Evolutionary conservation across 1,140 invertebrate species (phyloP), one percentile per base, ranked within the genome.

Genomic region (Meloidogyne floridensis): DNA sequence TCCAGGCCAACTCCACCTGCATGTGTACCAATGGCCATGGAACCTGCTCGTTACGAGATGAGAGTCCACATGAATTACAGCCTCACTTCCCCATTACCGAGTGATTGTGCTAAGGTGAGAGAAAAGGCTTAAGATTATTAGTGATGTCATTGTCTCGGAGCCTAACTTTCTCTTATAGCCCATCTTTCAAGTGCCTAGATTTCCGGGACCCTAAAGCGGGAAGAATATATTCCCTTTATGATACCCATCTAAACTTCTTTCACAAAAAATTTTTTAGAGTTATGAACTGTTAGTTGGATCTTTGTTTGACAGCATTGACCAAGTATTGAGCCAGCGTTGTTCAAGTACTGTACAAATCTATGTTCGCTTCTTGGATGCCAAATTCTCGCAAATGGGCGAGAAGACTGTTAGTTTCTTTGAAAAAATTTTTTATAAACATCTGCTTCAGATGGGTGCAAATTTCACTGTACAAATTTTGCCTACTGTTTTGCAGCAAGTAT

Each of bases 1-100:
- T 81, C 79, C 18, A 79, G 76, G 0, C 69, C 74, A n/a, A 75
- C 82, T 76, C 81, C 87, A 8, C 85, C 87, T 7, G 82, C 86
- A 2, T 88, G 86, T 77, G 86, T 86, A 13, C 83, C 81, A 4
- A 82, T 90, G 15, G 86, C 89, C n/a, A 74, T 87, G 94, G 15
- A 94, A 96, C 91, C 95, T 95, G 92, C 95, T 95, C 11, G 94
- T 94, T 98, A 98, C 87, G 95, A 97, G 87, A 94, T 97, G 0
- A 93, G 94, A 2, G 94, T 95, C 8, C 93, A 93, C n/a, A 93
- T 97, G 0, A 94, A 93, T 51, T 98, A 98, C 90, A 92, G 95
- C 80, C 94, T 95, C 11, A 94, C 95, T 83, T 95, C 95, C 13
- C 95, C 94, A 15, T 94, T 97, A 4, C 93, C 94, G 0, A 92